Base-by-base conservation (phyloP, 2,113 vertebrate genomes). In the Erythrolamprus reginae region DNA sequence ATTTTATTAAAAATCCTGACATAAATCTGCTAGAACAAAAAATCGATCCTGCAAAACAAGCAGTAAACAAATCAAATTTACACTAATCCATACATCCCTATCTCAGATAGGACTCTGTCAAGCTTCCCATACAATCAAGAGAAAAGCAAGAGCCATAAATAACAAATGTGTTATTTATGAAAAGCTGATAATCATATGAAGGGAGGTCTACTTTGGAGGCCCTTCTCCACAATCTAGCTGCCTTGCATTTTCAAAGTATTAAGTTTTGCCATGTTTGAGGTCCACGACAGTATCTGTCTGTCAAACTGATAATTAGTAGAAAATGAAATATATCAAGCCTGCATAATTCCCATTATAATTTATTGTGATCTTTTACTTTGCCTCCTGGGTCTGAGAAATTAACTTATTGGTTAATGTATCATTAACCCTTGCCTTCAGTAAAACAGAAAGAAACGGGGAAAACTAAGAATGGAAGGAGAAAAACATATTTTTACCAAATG, bases 351-450 rank as follows among this genome's bases (percentile, higher is more conserved):
- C 47, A 10, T 70, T 83, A 50, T 38, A 26, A 86, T 91, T 94
- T 84, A 92, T 2, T 82, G 90, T 53, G 45, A 65, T 83, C 84
- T 91, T 92, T 93, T 90, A 55, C 47, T 89, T 92, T 91, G 61
- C 47, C 89, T 38, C 23, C 19, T 89, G 89, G 82, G 86, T 82
- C 92, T 88, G 51, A 90, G 82, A 77, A 92, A 88, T 89, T 10
- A 61, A 90, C 70, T 53, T 50, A 52, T 86, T 56, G 58, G 70
- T 90, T 47, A n/a, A 87, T 47, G 45, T 51, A 52, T 24, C 65
- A 88, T 5, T 84, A 42, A 38, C 42, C 52, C 38, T 15, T 77
- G 8, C n/a, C 53, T 33, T 23, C 48, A 65, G 55, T 0, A 0
- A 65, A 58, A 28, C 8, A 19, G 2, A 26, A 52, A 15, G 47